phyloP scores from a whole-genome alignment of 2,888 invertebrate species.

The Eupithecia vulgata region DNA sequence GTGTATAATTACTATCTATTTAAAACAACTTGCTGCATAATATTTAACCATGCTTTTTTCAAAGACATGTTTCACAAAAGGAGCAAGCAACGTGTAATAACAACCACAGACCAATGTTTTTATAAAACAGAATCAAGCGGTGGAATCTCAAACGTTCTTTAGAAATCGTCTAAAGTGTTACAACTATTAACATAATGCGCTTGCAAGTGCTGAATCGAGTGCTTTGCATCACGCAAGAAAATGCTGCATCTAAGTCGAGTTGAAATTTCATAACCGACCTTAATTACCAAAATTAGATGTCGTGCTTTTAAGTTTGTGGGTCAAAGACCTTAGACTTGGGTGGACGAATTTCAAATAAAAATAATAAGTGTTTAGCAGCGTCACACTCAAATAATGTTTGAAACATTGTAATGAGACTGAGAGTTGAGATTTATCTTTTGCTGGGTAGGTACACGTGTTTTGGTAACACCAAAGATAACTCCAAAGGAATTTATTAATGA shows the following conservation, averaged over 20 bases:
- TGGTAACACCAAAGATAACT: conserved; percentile 4
- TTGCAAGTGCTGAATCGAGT: conserved; percentile 44
- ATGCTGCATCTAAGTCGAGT: neutral
- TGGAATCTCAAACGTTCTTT: conserved; percentile 9
- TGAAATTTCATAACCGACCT: neutral
- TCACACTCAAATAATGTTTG: neutral
- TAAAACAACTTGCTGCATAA: neutral
- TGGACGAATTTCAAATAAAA: neutral
- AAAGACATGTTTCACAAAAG: neutral
- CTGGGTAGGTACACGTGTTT: neutral
- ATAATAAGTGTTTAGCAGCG: neutral
- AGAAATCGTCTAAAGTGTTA: conserved; percentile 24
- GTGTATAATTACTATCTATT: neutral
- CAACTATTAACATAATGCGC: conserved; percentile 38
- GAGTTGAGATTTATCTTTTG: neutral
- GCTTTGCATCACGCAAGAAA: conserved; percentile 43
- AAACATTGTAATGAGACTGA: too few relatives aligned
- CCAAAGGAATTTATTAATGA: conserved; percentile 5
- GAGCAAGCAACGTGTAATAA: neutral
- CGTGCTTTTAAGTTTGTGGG: neutral
- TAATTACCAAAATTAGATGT: neutral
- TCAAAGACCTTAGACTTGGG: neutral
- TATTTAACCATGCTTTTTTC: neutral
- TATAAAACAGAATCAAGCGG: neutral
- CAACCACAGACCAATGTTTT: neutral